Percentiles rank a stretch among this genome's conserved stretches.
These are phyloP conservation scores for Coleophora flavipennella DNA, from an alignment of 2,888 invertebrate genomes.

Conservation along the genomic window DNA sequence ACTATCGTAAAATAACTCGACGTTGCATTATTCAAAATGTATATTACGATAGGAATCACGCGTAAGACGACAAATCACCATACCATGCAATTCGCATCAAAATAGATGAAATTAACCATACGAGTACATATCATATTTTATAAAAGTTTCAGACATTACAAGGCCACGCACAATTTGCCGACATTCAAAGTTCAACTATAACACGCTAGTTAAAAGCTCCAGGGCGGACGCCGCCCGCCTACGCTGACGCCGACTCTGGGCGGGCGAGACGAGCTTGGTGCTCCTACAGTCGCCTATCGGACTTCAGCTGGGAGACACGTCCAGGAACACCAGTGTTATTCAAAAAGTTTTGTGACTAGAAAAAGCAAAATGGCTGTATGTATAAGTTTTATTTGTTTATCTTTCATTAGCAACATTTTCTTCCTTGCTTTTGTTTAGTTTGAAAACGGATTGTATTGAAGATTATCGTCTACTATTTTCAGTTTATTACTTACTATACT, in stretches of 20 bases:
- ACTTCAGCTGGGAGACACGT: constrained; percentile 48
- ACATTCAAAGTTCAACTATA: constrained; percentile 3
- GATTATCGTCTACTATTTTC: too few species aligned
- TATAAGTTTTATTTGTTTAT: constrained; percentile 17
- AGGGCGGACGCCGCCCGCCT: constrained; percentile 40
- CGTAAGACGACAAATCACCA: too few species aligned
- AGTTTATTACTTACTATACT: too few species aligned
- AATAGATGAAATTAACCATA: constrained; percentile 3
- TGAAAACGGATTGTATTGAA: too few species aligned
- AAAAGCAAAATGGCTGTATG: constrained; percentile 55
- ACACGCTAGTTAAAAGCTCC: constrained; percentile 17
- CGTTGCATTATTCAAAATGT: too few species aligned
- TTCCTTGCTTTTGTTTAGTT: too few species aligned
- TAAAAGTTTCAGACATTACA: neutral
- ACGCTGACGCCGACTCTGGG: constrained; percentile 41
- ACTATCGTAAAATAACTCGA: too few species aligned
- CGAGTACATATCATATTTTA: neutral
- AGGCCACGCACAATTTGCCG: neutral
- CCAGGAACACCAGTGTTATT: constrained; percentile 29
- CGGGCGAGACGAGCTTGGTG: constrained; percentile 39
- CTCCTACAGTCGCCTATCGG: constrained; percentile 44
- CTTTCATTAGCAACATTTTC: too few species aligned
- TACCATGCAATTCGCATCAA: too few species aligned
- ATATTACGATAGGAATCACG: too few species aligned
- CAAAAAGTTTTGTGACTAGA: constrained; percentile 31